Base-by-base conservation (phyloP, 2,888 invertebrate genomes). In the Zaprionus bogoriensis region DNA sequence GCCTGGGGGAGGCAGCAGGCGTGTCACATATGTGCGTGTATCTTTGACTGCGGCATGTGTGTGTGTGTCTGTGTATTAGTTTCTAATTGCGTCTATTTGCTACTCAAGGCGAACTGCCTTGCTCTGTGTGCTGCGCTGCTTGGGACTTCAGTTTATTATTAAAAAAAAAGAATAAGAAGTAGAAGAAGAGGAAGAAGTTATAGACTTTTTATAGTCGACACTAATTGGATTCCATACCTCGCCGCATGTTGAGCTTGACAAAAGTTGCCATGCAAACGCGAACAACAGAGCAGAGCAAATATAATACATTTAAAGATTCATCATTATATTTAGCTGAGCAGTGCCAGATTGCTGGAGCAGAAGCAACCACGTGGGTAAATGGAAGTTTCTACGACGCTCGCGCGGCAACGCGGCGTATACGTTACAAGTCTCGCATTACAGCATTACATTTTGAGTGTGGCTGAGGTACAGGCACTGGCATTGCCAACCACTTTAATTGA, bases 221-320 rank as follows among this genome's bases (percentile, higher is more conserved):
- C 58, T 84, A 81, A 84, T 80, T 80, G 79, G 82, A 75, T 81
- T 81, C 70, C 19, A 50, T 57, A 61, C 64, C 60, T 63, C 30
- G 60, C 20, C 52, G 17, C 46, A n/a, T 38, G 22, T 3, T 39
- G 32, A 54, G 28, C 45, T 67, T 66, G 67, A 79, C 84, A 80
- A 77, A 80, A 84, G 80, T 80, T 80, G 82, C 80, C 74, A 80
- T 80, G 80, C 45, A 63, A 83, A 79, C 82, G 76, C 30, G 4
- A 4, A 14, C 50, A 46, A 7, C 39, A 53, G 3, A 32, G 14
- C 5, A 14, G 4, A 30, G n/a, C 4, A 32, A 2, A 14, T 14
- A 32, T 30, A 52, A 46, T 36, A 46, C 32, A 45, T 36, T 47
- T 39, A 32, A 45, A 45, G 47, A 59, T 45, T 69, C 69, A 55